Evolutionary conservation across 2,113 vertebrate species (phyloP), one percentile per base, ranked within the genome.

Genomic region (Calonectris borealis): DNA sequence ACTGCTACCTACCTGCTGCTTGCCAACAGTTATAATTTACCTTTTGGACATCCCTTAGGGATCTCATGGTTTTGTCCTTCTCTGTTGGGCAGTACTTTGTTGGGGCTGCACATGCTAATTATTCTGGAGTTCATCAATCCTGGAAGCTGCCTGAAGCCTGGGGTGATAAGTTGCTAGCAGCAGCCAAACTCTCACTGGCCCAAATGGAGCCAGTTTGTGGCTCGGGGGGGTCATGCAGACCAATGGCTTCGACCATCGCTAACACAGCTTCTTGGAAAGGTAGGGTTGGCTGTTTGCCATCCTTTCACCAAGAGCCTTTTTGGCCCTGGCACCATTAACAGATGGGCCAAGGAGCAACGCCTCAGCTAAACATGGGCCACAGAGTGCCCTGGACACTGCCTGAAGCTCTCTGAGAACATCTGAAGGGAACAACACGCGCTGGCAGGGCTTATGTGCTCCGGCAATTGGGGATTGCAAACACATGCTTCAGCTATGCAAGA

Each of bases 401-500:
- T 94, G 4, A 64, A 89, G 83, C 89, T 91, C 83, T 87, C 65
- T 51, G 84, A 94, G 95, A 91, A 91, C 87, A 93, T 95, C 86
- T 91, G 95, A 97, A 90, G 71, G 72, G 89, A 97, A 38, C 86
- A 92, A 86, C 87, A 90, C 26, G 86, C 38, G 3, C 92, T 97
- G 96, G 96, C 94, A 96, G 86, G 38, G 78, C 78, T 95, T 70
- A 66, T 0, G 9, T 83, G 93, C 78, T 78, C 92, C 10, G 0
- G 86, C 94, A 90, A 4, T 32, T 46, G 89, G 86, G 91, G 96
- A 97, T 96, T 97, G 94, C 96, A 95, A 97, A 96, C 97, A 97
- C 95, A 97, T 97, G 96, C 95, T 95, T 93, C 87, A 96, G 93
- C 90, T 95, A 97, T 96, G 94, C 94, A 93, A 97, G 97, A 97